These are phyloP conservation scores for Nasonia giraulti DNA, from an alignment of 1,140 invertebrate species.

Conservation along the genomic window DNA sequence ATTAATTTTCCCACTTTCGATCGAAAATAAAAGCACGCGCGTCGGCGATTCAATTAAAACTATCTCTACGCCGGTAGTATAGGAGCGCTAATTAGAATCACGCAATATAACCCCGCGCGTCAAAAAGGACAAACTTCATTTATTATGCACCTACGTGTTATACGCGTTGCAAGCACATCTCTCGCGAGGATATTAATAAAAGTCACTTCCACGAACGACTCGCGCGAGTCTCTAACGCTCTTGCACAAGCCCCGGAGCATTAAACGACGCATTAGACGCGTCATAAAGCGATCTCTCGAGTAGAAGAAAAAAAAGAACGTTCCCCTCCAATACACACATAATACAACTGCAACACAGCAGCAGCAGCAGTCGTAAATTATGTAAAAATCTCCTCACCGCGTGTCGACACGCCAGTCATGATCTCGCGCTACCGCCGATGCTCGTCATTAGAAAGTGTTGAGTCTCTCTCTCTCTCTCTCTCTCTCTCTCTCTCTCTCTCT, in stretches of 20 bases:
- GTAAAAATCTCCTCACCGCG: background rate
- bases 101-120: too few relatives aligned
- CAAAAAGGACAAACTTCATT: background rate
- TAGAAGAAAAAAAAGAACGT: background rate
- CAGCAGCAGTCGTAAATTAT: conserved; percentile 4
- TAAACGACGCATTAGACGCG: background rate
- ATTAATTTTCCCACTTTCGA: background rate
- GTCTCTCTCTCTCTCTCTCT: background rate
- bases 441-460: conserved; percentile 33
- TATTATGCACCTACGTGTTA: background rate
- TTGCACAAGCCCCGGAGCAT: background rate
- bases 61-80: background rate
- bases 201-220: background rate
- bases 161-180: too few relatives aligned
- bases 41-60: background rate
- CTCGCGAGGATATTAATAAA: background rate
- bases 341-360: background rate
- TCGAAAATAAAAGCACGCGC: background rate
- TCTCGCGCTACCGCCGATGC: background rate
- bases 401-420: background rate
- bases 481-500: too few relatives aligned
- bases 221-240: background rate
- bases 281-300: conserved; percentile 6
- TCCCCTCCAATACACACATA: background rate
- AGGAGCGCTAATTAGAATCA: background rate